These are phyloP conservation scores for Augiades crinisus DNA, from an alignment of 2,888 invertebrate genomes.

Conservation along the genomic window DNA sequence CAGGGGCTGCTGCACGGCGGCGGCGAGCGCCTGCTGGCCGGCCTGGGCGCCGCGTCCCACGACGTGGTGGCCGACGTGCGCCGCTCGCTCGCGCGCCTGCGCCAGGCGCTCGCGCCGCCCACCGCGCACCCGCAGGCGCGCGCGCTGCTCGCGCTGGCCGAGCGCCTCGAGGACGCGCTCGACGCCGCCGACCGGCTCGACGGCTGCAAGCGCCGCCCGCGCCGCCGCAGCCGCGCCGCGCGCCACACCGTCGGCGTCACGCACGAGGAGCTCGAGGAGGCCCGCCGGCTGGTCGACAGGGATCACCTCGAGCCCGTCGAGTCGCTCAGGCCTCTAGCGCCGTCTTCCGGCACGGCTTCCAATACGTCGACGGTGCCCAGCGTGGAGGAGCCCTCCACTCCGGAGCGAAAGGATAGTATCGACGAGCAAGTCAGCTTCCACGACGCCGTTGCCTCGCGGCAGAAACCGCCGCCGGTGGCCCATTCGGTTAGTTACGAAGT, in stretches of 20 bases:
- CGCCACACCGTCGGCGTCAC: conserved; percentile 93
- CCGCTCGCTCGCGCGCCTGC: conserved; percentile 87
- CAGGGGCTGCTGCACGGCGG: conserved; percentile 83
- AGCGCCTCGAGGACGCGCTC: conserved; percentile 84
- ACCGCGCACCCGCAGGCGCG: conserved; percentile 75
- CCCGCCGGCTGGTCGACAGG: conserved; percentile 86
- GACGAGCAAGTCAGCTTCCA: conserved; percentile 53
- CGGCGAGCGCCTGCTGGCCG: conserved; percentile 62
- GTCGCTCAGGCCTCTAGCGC: conserved; percentile 28
- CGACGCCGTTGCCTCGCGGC: conserved; percentile 49
- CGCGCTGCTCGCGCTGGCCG: conserved; percentile 85
- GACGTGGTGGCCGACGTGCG: conserved; percentile 89
- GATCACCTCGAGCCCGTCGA: conserved; percentile 58
- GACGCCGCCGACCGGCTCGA: conserved; percentile 63
- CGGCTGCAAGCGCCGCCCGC: conserved; percentile 62
- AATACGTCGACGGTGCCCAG: conserved; percentile 53
- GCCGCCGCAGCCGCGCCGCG: conserved; percentile 83
- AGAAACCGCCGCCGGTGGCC: conserved; percentile 48
- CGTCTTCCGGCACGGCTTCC: conserved; percentile 53
- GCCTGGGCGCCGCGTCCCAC: conserved; percentile 77
- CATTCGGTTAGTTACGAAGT: conserved; percentile 54
- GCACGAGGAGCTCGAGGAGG: conserved; percentile 89
- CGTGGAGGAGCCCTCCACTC: conserved; percentile 46
- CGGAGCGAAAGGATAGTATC: conserved; percentile 55
- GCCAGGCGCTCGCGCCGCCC: conserved; percentile 85